These are phyloP conservation scores for Aphrophora alni DNA, from an alignment of 2,888 invertebrate species.

Conservation along the genomic window DNA sequence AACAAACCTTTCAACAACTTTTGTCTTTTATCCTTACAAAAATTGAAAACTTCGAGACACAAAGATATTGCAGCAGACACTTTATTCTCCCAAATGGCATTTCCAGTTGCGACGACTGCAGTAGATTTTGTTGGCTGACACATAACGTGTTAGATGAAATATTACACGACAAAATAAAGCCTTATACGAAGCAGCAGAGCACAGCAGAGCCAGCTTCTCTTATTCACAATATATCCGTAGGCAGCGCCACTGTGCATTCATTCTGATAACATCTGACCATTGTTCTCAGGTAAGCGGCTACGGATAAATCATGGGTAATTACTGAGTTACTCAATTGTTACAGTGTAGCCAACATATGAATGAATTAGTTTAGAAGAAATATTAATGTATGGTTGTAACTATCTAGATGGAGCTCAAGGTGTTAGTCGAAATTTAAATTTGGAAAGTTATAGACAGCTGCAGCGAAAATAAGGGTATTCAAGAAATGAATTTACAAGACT, in stretches of 20 bases:
- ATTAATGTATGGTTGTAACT: background rate
- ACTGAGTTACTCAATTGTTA: background rate
- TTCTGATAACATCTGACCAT: background rate
- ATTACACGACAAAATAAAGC: background rate
- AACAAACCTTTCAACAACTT: too few species aligned
- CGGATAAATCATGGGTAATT: background rate
- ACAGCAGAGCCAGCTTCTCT: background rate
- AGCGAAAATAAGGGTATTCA: too few species aligned
- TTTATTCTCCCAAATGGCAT: background rate
- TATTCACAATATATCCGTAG: constrained; percentile 4
- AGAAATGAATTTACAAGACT: too few species aligned
- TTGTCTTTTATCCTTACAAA: too few species aligned
- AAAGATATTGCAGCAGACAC: background rate
- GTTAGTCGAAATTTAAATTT: background rate
- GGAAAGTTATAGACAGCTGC: background rate
- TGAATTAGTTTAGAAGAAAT: background rate
- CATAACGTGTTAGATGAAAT: background rate
- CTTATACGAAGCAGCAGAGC: background rate
- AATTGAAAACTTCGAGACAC: too few species aligned
- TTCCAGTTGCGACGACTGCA: background rate
- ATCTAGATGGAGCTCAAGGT: background rate
- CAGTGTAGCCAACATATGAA: background rate
- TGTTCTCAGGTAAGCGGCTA: background rate
- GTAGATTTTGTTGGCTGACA: background rate
- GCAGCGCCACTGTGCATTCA: constrained; percentile 6